Percentiles rank a stretch among this genome's conserved stretches.
phyloP scores from a whole-genome alignment of 2,797 vertebrate species.

The Pipistrellus pygmaeus region DNA sequence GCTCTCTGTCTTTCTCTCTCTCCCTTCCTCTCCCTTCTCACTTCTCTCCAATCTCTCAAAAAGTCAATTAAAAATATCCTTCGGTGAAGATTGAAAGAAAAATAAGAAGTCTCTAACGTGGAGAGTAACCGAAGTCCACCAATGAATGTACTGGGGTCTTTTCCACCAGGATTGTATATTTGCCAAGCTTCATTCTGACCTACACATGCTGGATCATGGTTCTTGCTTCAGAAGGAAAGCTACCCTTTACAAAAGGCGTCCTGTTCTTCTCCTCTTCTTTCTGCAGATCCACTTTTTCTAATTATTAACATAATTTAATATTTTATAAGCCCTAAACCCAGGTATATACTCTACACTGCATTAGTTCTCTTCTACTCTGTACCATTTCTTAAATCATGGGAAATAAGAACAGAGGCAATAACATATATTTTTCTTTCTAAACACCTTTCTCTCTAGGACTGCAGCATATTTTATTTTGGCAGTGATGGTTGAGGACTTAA shows the following conservation, averaged over 20 bases:
- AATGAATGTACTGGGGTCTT: background rate
- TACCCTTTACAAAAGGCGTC: background rate
- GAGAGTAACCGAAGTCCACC: background rate
- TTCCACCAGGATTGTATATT: background rate
- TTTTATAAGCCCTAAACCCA: background rate
- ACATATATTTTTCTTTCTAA: conserved; percentile 28
- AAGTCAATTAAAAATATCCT: too few relatives aligned
- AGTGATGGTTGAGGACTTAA: conserved; percentile 8
- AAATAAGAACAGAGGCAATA: background rate
- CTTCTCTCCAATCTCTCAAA: too few relatives aligned
- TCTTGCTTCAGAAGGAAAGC: background rate
- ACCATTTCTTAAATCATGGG: background rate
- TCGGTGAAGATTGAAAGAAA: too few relatives aligned
- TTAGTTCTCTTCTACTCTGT: background rate
- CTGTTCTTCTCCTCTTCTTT: background rate
- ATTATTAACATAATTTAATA: background rate
- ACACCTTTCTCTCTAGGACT: background rate
- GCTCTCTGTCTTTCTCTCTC: too few relatives aligned
- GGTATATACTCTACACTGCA: background rate
- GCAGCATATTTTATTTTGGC: conserved; percentile 42
- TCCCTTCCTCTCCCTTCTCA: too few relatives aligned
- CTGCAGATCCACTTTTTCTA: background rate
- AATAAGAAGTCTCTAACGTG: background rate
- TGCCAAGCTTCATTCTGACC: background rate
- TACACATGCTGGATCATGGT: background rate